Base-by-base conservation (phyloP, 2,888 invertebrate genomes). In the Xylota sylvarum region DNA sequence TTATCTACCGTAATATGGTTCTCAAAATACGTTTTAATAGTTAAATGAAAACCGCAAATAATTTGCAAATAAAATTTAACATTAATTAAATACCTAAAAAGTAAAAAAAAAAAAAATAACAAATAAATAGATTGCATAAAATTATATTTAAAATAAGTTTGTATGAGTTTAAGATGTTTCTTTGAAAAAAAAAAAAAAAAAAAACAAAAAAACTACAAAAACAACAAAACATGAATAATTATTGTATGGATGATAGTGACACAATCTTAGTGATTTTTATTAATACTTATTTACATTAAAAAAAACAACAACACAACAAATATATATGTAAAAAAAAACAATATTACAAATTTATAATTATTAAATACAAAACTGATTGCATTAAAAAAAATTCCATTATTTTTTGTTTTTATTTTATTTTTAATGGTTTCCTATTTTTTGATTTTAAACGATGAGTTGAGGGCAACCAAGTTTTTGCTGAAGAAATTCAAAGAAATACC, bases 101-200 rank as follows among this genome's bases (percentile, higher is more conserved):
- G 40, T 14, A 32, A 43, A 58, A 58, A 9, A 32, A 46, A 70
- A 19, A 46, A 17, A 58, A 32, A 5, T 32, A 10, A 30, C 30
- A 43, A n/a, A 12, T 32, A 9, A 46, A 32, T 10, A 40, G n/a
- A 72, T 2, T 43, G 19, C 10, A 52, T 17, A 37, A 23, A 40
- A 62, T 52, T 50, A 27, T 72, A 60, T 62, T 74, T 62, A 56
- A 43, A 32, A 70, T 64, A 74, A 62, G 62, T 74, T 74, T 64
- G 30, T 74, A 64, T 64, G 35, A 60, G 40, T 73, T 60, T 62
- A 74, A 74, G 50, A 55, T 19, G 32, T 64, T 74, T 64, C n/a
- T 17, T 70, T 70, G 32, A 12, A 58, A 58, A 17, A 48, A 52
- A 60, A 14, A 5, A 56, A 14, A 48, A 46, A 48, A 37, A 12